phyloP scores from a whole-genome alignment of 1,140 invertebrate genomes.

The Glomeris maerens region DNA sequence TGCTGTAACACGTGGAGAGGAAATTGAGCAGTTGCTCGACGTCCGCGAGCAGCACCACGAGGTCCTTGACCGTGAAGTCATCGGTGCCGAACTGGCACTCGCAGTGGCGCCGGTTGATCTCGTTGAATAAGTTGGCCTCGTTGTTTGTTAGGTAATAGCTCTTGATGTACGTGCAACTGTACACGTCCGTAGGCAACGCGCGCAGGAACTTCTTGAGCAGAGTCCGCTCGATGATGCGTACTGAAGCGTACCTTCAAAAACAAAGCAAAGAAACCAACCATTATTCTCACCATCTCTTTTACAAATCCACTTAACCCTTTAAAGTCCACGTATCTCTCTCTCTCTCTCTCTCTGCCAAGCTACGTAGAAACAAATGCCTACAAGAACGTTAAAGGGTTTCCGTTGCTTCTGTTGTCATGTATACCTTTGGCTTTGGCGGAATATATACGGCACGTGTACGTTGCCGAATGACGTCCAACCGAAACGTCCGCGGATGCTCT shows the following conservation, averaged over 20 bases:
- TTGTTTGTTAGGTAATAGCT: slow-evolving; percentile 85
- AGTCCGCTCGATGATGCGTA: slow-evolving; percentile 32
- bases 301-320: too few relatives aligned
- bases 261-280: slow-evolving; percentile 1
- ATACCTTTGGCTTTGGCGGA: slow-evolving; percentile 65
- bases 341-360: slow-evolving; percentile 27
- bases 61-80: slow-evolving; percentile 73
- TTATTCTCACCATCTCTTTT: too few relatives aligned
- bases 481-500: slow-evolving; percentile 68
- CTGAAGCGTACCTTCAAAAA: slow-evolving; percentile 5
- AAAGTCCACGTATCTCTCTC: slow-evolving; percentile 24
- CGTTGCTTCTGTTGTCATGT: slow-evolving; percentile 80
- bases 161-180: slow-evolving; percentile 64
- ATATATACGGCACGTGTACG: slow-evolving; percentile 72
- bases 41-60: slow-evolving; percentile 72
- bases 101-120: slow-evolving; percentile 85
- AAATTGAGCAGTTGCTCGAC: slow-evolving; percentile 82
- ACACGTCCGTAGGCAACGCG: slow-evolving; percentile 25
- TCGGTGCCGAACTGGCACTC: slow-evolving; percentile 77
- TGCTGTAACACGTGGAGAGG: slow-evolving; percentile 70
- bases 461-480: slow-evolving; percentile 76
- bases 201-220: slow-evolving; percentile 50
- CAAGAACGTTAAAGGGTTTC: slow-evolving; percentile 60
- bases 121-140: slow-evolving; percentile 76
- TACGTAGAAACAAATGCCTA: slow-evolving; percentile 39